A percentile compares a stretch with the other conserved stretches of the same genome.
Evolutionary conservation across 2,797 vertebrate genomes (phyloP).

Genomic region (Carduelis carduelis): DNA sequence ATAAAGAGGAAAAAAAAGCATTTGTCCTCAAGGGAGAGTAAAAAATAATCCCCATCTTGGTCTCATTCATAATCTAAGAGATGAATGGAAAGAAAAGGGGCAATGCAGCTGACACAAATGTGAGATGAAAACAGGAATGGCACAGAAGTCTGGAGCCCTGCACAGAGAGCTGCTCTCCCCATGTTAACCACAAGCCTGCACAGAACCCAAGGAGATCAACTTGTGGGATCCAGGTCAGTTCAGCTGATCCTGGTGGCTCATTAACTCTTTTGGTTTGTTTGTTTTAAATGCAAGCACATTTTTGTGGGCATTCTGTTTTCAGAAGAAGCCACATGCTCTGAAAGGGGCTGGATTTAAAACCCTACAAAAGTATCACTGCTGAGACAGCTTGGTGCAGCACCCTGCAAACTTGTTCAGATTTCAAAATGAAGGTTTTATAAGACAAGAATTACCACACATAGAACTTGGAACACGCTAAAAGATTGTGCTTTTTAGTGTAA

Average conservation of each 20-base stretch:
- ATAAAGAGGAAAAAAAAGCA: neutral
- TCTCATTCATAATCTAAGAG: conserved; percentile 4
- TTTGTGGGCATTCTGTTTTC: neutral
- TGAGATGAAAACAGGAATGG: neutral
- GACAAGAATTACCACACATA: neutral
- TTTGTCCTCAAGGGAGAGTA: conserved; percentile 1
- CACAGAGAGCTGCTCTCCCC: neutral
- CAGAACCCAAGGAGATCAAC: neutral
- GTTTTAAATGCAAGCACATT: neutral
- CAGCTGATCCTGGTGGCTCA: neutral
- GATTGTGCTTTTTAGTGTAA: neutral
- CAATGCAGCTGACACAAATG: neutral
- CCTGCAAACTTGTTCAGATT: neutral
- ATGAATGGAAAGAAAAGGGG: conserved; percentile 19
- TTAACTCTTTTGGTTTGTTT: neutral
- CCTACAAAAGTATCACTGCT: neutral
- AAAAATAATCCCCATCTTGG: neutral
- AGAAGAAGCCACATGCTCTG: neutral
- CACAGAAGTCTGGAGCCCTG: neutral
- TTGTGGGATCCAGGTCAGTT: neutral
- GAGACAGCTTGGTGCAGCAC: neutral
- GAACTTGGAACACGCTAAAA: neutral
- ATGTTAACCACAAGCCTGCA: neutral
- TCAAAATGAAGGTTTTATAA: neutral
- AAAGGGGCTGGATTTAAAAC: neutral